These are phyloP conservation scores for Parazoanthus darwini DNA, from an alignment of 92 coral and sea anemone species.

Conservation along the genomic window DNA sequence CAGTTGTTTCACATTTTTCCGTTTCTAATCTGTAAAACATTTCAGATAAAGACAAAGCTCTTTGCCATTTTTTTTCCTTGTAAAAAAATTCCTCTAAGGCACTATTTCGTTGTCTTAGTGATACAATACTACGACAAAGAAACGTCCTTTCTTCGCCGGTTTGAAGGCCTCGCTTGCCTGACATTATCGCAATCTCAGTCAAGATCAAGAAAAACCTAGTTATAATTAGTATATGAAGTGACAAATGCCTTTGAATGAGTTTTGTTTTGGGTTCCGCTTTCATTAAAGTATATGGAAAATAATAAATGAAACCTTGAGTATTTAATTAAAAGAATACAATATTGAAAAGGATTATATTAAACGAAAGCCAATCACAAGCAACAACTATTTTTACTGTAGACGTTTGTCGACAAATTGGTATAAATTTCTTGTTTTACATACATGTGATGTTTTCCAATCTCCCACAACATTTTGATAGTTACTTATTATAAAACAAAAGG, in stretches of 20 bases:
- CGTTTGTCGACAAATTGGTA: background rate
- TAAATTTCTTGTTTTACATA: background rate
- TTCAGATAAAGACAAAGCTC: background rate
- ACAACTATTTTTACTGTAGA: background rate
- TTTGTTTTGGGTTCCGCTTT: conserved; percentile 8
- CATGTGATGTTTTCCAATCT: background rate
- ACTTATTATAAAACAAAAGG: background rate
- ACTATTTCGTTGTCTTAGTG: background rate
- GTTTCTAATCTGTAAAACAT: background rate
- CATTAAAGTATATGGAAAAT: background rate
- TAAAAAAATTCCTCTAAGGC: background rate
- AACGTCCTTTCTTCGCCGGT: background rate
- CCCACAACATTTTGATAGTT: background rate
- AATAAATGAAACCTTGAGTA: background rate
- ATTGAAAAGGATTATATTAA: background rate
- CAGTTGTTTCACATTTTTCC: background rate
- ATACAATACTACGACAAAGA: background rate
- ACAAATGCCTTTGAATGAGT: background rate
- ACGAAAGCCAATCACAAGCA: conserved; percentile 6
- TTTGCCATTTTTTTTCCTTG: background rate
- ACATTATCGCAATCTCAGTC: background rate
- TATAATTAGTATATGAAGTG: background rate
- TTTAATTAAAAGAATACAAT: conserved; percentile 16
- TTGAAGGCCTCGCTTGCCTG: background rate
- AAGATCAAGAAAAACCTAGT: background rate